Percentiles rank a stretch among this genome's conserved stretches.
phyloP scores from a whole-genome alignment of 2,113 vertebrate species.

The Phodopus roborovskii region DNA sequence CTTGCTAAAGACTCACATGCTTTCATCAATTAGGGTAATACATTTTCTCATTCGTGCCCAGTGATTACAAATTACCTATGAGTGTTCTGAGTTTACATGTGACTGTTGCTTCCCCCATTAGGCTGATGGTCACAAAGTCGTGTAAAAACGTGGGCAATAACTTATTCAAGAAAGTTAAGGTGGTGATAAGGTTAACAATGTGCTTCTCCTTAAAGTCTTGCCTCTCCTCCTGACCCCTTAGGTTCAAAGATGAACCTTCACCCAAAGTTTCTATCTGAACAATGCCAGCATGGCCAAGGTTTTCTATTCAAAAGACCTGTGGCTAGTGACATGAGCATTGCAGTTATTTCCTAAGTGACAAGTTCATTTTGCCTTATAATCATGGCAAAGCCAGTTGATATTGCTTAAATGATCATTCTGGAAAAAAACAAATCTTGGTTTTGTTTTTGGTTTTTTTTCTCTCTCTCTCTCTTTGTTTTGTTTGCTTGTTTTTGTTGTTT shows the following conservation, averaged over 20 bases:
- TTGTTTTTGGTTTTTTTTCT: neutral
- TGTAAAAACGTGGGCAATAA: neutral
- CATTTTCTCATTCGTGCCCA: conserved; percentile 2
- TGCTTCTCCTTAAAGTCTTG: conserved; percentile 9
- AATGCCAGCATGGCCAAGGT: neutral
- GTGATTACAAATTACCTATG: neutral
- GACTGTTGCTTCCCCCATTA: conserved; percentile 2
- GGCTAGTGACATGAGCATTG: conserved; percentile 32
- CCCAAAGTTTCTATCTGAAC: conserved; percentile 36
- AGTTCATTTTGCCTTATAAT: conserved; percentile 41
- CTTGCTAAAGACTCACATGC: conserved; percentile 61
- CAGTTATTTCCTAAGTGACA: conserved; percentile 20
- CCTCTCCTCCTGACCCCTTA: neutral
- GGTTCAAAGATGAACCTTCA: neutral
- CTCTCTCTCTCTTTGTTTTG: neutral
- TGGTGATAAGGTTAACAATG: neutral
- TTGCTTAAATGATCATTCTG: neutral
- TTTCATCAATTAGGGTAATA: conserved; percentile 69
- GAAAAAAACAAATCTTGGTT: neutral
- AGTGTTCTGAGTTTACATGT: conserved; percentile 68
- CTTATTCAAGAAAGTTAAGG: conserved; percentile 35
- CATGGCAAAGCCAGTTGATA: neutral
- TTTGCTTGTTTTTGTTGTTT: neutral
- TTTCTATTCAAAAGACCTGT: neutral
- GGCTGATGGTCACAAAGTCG: neutral